Conservation (phyloP, 2,888 invertebrate species). For the Drosophila mettleri region DNA sequence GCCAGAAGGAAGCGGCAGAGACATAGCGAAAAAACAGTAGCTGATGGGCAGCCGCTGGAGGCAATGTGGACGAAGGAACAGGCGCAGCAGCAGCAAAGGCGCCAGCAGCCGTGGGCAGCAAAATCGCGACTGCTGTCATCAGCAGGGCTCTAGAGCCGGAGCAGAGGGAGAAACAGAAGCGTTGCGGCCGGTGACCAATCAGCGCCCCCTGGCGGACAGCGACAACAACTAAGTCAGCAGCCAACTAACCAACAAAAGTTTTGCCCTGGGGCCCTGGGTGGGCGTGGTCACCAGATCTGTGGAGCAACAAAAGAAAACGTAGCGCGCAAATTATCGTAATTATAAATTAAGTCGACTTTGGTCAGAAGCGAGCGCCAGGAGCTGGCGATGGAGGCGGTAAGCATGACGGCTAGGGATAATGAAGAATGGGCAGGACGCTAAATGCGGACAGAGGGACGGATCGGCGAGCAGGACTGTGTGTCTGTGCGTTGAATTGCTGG, state of each 20-base stretch:
- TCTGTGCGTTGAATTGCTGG: slow-evolving; percentile 65
- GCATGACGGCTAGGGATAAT: slow-evolving; percentile 2
- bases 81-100: neutral
- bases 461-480: neutral
- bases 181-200: slow-evolving; percentile 50
- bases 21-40: slow-evolving; percentile 8
- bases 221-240: slow-evolving; percentile 51
- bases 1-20: slow-evolving; percentile 35
- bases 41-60: slow-evolving; percentile 17
- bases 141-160: slow-evolving; percentile 28
- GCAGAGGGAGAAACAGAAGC: slow-evolving; percentile 15
- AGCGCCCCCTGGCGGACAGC: slow-evolving; percentile 41
- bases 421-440: slow-evolving; percentile 2
- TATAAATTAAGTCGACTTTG: slow-evolving; percentile 80
- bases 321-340: slow-evolving; percentile 80
- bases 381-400: slow-evolving; percentile 17
- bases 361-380: slow-evolving; percentile 39
- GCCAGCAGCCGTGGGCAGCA: slow-evolving; percentile 21
- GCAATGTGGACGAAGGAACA: no score
- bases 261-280: slow-evolving; percentile 9
- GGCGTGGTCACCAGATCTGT: slow-evolving; percentile 4
- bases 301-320: slow-evolving; percentile 77
- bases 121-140: slow-evolving; percentile 37
- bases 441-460: neutral
- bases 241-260: slow-evolving; percentile 68